Base-by-base conservation (phyloP, 2,888 invertebrate species). In the Liopterus haemorrhoidalis region DNA sequence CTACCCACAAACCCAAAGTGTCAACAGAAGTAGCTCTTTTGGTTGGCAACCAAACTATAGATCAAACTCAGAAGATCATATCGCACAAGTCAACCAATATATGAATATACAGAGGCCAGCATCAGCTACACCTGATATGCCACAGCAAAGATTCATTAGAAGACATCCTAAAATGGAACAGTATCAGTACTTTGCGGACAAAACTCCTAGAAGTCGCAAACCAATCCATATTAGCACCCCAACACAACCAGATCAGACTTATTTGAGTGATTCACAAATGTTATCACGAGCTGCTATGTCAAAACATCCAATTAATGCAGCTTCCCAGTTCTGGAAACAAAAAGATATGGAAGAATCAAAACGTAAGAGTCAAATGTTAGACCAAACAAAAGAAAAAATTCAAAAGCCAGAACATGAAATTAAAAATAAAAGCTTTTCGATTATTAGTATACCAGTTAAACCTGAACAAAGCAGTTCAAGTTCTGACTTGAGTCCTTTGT, bases 151-250 rank as follows among this genome's bases (percentile, higher is more conserved):
- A 43, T 56, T 49, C 9, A 49, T 56, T 14, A 49, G 52, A 31
- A 48, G 50, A 36, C 53, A 54, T 30, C 45, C 52, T 15, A 52
- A 53, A 14, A 49, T 58, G 3, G 65, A 64, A 22, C 57, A 59
- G 43, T 80, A 75, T 57, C 73, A 81, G 49, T 85, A 85, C 58
- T 75, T 81, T 45, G 79, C 83, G 2, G 85, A 85, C 65, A 79
- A 81, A 53, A 78, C 78, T 49, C 84, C 85, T 0, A 71, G 85
- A 56, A 84, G 84, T 48, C 69, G 85, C 30, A 77, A 80, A 59
- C 85, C 85, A 21, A 82, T 85, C 54, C 79, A 82, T 57, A 75
- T 85, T 49, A 71, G 80, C 61, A 64, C 69, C 62, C 35, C 31
- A 3, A 31, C n/a, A 41, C 31, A 39, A 42, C 49, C 51, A 48